A percentile compares a stretch with the other conserved stretches of the same genome.
These are phyloP conservation scores for Lymantria monacha DNA, from an alignment of 2,888 invertebrate genomes.

Conservation along the genomic window DNA sequence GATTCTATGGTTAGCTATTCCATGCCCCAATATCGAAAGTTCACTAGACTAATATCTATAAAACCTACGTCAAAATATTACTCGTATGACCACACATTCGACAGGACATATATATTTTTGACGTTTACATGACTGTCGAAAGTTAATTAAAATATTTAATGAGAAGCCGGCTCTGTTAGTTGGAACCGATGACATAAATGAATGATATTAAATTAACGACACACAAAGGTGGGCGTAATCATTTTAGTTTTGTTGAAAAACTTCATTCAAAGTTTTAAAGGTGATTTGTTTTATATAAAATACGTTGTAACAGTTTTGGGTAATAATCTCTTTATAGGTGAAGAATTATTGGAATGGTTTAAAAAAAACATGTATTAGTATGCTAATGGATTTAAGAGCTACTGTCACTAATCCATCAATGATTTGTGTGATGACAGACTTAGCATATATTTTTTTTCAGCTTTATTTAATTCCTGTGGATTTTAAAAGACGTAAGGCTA, in stretches of 20 bases:
- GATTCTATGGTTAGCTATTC: too few relatives aligned
- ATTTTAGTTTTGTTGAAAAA: conserved; percentile 24
- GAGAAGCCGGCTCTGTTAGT: conserved; percentile 62
- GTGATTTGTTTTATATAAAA: conserved; percentile 26
- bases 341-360: neutral
- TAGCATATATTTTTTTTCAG: too few relatives aligned
- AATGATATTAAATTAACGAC: conserved; percentile 73
- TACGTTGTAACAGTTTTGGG: neutral
- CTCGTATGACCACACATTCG: conserved; percentile 44
- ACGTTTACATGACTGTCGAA: conserved; percentile 62
- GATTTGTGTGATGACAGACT: too few relatives aligned
- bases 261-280: conserved; percentile 30
- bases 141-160: conserved; percentile 80
- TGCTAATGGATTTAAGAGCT: neutral
- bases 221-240: conserved; percentile 66
- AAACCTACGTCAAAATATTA: conserved; percentile 45
- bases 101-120: conserved; percentile 59
- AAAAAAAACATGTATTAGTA: too few relatives aligned
- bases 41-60: conserved; percentile 18
- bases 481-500: too few relatives aligned
- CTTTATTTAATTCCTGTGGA: too few relatives aligned
- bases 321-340: neutral
- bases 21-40: too few relatives aligned
- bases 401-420: neutral
- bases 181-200: conserved; percentile 70